Evolutionary conservation across 2,797 vertebrate species (phyloP).

Genomic region (Chelmon rostratus): DNA sequence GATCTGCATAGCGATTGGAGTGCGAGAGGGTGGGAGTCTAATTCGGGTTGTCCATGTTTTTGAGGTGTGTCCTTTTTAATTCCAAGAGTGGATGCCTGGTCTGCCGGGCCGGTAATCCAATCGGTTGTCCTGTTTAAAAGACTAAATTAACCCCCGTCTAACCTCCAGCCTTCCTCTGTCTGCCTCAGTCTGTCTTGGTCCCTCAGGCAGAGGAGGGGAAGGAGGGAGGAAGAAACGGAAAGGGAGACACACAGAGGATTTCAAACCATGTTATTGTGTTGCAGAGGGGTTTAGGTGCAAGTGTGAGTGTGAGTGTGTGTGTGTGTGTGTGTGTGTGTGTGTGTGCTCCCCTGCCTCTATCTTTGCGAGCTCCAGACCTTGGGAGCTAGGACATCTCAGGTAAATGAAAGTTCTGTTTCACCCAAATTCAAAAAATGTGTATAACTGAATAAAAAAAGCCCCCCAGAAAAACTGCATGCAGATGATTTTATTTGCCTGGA

Average conservation of each 20-base stretch:
- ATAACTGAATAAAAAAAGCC: background rate
- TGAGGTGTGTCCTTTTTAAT: slow-evolving; percentile 79
- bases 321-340: slow-evolving; percentile 14
- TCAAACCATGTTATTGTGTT: slow-evolving; percentile 54
- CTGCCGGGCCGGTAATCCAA: slow-evolving; percentile 72
- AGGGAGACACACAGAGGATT: slow-evolving; percentile 33
- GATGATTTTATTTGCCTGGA: background rate
- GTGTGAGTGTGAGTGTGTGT: slow-evolving; percentile 28
- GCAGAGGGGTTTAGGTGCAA: slow-evolving; percentile 23
- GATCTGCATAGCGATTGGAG: slow-evolving; percentile 73
- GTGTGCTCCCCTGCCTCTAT: slow-evolving; percentile 25
- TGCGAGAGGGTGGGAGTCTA: slow-evolving; percentile 32
- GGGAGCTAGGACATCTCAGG: slow-evolving; percentile 29
- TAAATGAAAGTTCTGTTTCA: slow-evolving; percentile 11
- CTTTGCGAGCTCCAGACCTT: slow-evolving; percentile 44
- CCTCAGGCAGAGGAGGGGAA: slow-evolving; percentile 38
- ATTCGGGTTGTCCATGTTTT: slow-evolving; percentile 63
- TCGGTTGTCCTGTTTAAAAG: slow-evolving; percentile 76
- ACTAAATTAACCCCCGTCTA: slow-evolving; percentile 82
- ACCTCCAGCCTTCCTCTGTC: slow-evolving; percentile 69
- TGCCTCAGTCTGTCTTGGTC: slow-evolving; percentile 55
- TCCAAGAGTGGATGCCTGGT: slow-evolving; percentile 65
- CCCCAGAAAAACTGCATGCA: background rate
- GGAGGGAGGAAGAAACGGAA: slow-evolving; percentile 14
- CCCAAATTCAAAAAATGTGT: background rate